phyloP scores from a whole-genome alignment of 53 echinoderm and acorn worm genomes.

The Holothuria leucospilota region DNA sequence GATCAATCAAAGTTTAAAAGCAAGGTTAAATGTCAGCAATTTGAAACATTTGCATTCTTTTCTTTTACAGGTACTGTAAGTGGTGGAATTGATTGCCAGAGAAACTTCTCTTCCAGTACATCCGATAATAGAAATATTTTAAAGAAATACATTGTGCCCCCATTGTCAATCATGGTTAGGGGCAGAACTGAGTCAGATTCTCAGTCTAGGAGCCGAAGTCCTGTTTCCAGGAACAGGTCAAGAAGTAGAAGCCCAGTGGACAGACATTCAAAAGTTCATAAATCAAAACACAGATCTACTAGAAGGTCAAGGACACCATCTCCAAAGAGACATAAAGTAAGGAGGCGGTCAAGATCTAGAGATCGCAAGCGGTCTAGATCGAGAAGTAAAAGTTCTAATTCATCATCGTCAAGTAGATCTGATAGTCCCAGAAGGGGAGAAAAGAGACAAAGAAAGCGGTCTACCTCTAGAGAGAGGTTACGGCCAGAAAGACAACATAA shows the following conservation, averaged over 20 bases:
- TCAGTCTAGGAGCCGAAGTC: conserved; percentile 35
- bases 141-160: too few species aligned
- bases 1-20: too few species aligned
- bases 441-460: neutral
- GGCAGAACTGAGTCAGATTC: neutral
- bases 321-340: conserved; percentile 16
- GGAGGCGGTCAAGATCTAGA: conserved; percentile 48
- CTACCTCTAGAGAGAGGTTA: conserved; percentile 23
- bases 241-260: conserved; percentile 49
- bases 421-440: neutral
- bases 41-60: too few species aligned
- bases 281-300: conserved; percentile 8
- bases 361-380: conserved; percentile 36
- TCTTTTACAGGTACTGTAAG: too few species aligned
- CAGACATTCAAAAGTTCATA: conserved; percentile 21
- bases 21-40: too few species aligned
- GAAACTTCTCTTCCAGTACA: too few species aligned
- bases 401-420: neutral
- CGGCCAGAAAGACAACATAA: conserved; percentile 25
- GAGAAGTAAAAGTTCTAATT: neutral
- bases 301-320: conserved; percentile 41
- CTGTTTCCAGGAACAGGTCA: conserved; percentile 45
- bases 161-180: too few species aligned
- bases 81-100: too few species aligned
- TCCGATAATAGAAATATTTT: too few species aligned